Conservation (phyloP, 2,113 vertebrate species). For the Rostratula benghalensis region DNA sequence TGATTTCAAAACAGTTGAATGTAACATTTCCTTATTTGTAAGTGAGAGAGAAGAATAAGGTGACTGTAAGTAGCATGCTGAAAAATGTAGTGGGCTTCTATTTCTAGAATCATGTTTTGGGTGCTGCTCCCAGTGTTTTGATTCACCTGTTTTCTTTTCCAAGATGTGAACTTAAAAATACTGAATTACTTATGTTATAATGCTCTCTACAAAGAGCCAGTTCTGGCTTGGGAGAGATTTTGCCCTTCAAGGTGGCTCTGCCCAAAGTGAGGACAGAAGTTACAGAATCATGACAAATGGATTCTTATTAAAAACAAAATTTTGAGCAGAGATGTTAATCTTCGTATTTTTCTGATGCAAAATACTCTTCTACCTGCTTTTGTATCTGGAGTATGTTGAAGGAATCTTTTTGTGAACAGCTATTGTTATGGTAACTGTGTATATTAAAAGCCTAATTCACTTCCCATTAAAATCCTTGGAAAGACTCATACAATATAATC, state of each 20-base stretch:
- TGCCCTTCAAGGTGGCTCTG: background rate
- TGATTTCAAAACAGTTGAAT: background rate
- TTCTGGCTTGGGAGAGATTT: background rate
- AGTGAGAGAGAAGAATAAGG: background rate
- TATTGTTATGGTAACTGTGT: constrained; percentile 62
- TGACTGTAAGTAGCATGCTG: background rate
- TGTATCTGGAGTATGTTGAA: background rate
- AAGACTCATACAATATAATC: background rate
- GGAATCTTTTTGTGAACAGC: constrained; percentile 18
- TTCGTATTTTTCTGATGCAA: background rate
- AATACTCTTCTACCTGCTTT: background rate
- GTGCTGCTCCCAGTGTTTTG: background rate
- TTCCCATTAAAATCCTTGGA: constrained; percentile 28
- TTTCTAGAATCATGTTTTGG: background rate
- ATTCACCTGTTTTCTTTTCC: background rate
- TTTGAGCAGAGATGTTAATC: background rate
- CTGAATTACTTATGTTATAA: background rate
- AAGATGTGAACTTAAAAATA: background rate
- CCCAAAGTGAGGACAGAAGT: background rate
- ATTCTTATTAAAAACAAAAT: background rate
- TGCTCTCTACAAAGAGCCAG: background rate
- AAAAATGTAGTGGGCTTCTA: background rate
- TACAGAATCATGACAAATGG: background rate
- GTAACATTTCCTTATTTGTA: background rate
- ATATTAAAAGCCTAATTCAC: constrained; percentile 47